phyloP scores from a whole-genome alignment of 2,888 invertebrate genomes.

The Eristalinus aeneus region DNA sequence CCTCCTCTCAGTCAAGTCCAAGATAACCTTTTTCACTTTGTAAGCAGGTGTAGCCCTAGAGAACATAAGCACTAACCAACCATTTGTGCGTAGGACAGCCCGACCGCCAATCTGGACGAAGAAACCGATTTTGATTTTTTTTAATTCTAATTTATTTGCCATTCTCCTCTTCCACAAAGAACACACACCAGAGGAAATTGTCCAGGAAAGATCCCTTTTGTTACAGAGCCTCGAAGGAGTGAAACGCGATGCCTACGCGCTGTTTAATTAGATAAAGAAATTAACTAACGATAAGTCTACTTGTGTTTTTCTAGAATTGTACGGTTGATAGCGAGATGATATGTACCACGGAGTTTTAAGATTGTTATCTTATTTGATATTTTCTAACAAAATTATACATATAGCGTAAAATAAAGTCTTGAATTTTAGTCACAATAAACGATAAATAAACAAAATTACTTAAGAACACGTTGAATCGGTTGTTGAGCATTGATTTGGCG shows the following conservation, averaged over 20 bases:
- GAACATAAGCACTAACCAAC: slow-evolving; percentile 32
- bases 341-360: slow-evolving; percentile 40
- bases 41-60: neutral
- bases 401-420: slow-evolving; percentile 59
- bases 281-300: slow-evolving; percentile 16
- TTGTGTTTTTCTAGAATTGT: slow-evolving; percentile 14
- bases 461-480: neutral
- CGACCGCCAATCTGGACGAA: neutral
- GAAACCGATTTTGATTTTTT: neutral
- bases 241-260: neutral
- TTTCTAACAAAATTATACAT: slow-evolving; percentile 52
- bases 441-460: slow-evolving; percentile 19
- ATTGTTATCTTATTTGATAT: slow-evolving; percentile 24
- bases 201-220: neutral
- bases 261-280: slow-evolving; percentile 34
- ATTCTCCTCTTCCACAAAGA: neutral
- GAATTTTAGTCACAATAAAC: slow-evolving; percentile 69
- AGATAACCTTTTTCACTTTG: neutral
- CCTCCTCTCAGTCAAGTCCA: slow-evolving; percentile 5
- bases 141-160: neutral
- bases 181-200: neutral
- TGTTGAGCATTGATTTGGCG: neutral
- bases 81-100: slow-evolving; percentile 1
- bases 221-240: neutral
- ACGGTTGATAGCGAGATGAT: slow-evolving; percentile 2